Conservation (phyloP, 1,140 invertebrate species). For the Drosophila sulfurigaster region DNA sequence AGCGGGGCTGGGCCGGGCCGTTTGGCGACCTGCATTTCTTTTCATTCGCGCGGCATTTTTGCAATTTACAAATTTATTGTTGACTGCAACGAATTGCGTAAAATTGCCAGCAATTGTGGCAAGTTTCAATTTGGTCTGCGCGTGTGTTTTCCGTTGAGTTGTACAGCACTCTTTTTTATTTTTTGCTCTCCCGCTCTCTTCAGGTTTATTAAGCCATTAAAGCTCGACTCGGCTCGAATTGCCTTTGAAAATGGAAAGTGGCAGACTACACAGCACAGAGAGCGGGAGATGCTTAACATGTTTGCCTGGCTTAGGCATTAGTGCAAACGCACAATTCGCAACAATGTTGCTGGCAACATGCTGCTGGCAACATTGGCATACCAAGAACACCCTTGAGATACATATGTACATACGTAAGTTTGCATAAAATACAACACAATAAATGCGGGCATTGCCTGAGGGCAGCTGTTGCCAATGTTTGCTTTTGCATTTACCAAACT, state of each 20-base stretch:
- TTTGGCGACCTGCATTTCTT: conserved; percentile 74
- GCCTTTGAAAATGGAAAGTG: conserved; percentile 42
- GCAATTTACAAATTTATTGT: conserved; percentile 78
- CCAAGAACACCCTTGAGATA: conserved; percentile 9
- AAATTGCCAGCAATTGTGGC: conserved; percentile 77
- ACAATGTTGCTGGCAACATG: conserved; percentile 44
- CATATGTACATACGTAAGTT: neutral
- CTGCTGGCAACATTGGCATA: conserved; percentile 24
- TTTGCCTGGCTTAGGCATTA: neutral
- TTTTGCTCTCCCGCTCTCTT: neutral
- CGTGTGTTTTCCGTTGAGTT: conserved; percentile 15
- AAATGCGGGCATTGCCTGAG: conserved; percentile 49
- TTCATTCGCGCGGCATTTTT: conserved; percentile 51
- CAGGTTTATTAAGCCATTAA: conserved; percentile 68
- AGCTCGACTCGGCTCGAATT: conserved; percentile 3
- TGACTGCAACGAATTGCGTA: conserved; percentile 81
- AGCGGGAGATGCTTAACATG: neutral
- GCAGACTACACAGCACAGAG: neutral
- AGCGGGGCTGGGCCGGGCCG: neutral
- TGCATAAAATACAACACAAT: conserved; percentile 6
- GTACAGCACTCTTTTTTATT: conserved; percentile 4
- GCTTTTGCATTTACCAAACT: conserved; percentile 17
- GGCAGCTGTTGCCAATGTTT: conserved; percentile 69
- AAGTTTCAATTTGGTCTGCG: conserved; percentile 72
- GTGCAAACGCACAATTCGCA: conserved; percentile 22